Base-by-base conservation (phyloP, 2,888 invertebrate genomes). In the Operophtera brumata region DNA sequence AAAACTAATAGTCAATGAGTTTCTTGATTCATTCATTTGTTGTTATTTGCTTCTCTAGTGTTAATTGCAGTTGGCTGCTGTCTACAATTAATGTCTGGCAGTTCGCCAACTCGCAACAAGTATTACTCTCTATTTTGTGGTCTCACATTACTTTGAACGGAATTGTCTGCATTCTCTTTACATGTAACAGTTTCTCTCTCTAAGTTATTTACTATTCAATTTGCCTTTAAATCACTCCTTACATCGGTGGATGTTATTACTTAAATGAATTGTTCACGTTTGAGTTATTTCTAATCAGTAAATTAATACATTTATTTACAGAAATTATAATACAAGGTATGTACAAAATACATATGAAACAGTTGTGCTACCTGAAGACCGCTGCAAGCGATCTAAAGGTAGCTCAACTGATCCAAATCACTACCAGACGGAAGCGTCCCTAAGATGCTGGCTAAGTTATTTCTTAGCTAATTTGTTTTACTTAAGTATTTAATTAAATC, bases 21-120 rank as follows among this genome's bases (percentile, higher is more conserved):
- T 32, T 45, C 47, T 47, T 43, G 14, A 41, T 46, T 62, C 60
- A 59, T 54, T 52, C 50, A 63, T 68, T 64, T 60, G 64, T 49
- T 50, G 53, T 52, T 54, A 57, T 62, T 62, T 48, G 60, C 61
- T 62, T 64, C 63, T 61, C 62, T 59, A 61, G 71, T 69, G 71
- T 68, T 67, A 72, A 69, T 71, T 71, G 72, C 76, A 77, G 78
- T 75, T 79, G 75, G 71, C 69, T 68, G 42, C 64, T 58, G 69
- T 67, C 71, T 69, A 62, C 68, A 67, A 77, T 77, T 75, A 74
- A 76, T 68, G 71, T 52, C 67, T 80, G 80, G 80, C 78, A 59
- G 25, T 26, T 20, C 40, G 77, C 80, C 80, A 81, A 54, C 58
- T 70, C 64, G 73, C 74, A 75, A 77, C 76, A 76, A 72, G 73